A percentile compares a stretch with the other conserved stretches of the same genome.
These are phyloP conservation scores for Hydrocynus forskahlii DNA, from an alignment of 2,797 vertebrate species.

Conservation along the genomic window DNA sequence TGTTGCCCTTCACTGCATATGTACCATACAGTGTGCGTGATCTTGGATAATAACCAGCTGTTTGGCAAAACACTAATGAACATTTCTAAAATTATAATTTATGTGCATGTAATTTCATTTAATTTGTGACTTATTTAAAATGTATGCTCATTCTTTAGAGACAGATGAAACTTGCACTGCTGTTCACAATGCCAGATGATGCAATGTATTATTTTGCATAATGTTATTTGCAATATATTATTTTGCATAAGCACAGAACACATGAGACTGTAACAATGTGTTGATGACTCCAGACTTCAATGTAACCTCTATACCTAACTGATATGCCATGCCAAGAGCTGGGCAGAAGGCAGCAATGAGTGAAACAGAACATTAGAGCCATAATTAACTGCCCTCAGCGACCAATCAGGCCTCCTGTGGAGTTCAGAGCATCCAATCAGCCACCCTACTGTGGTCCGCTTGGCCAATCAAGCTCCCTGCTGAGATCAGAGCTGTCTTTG, in stretches of 20 bases:
- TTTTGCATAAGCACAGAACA: not conserved
- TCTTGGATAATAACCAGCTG: not conserved
- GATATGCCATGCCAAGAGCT: conserved; percentile 12
- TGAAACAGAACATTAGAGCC: conserved; percentile 38
- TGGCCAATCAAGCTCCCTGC: conserved; percentile 39
- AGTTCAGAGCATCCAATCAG: conserved; percentile 54
- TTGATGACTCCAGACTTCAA: not conserved
- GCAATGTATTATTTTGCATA: not conserved
- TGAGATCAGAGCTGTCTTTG: conserved; percentile 41
- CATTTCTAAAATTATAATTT: not conserved
- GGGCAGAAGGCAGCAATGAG: conserved; percentile 32
- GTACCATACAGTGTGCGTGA: not conserved
- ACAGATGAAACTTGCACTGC: not conserved
- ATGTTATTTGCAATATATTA: not conserved
- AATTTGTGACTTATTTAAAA: not conserved
- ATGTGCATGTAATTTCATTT: not conserved
- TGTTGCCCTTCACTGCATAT: too few species aligned
- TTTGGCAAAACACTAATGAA: not conserved
- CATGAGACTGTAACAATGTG: not conserved
- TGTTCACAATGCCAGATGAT: not conserved
- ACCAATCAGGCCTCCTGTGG: conserved; percentile 45
- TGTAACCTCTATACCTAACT: not conserved
- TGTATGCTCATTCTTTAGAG: not conserved
- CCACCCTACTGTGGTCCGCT: conserved; percentile 17
- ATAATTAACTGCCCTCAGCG: conserved; percentile 49